These are phyloP conservation scores for Acrobeloides nanus DNA, from an alignment of 2,888 invertebrate species.

Conservation along the genomic window DNA sequence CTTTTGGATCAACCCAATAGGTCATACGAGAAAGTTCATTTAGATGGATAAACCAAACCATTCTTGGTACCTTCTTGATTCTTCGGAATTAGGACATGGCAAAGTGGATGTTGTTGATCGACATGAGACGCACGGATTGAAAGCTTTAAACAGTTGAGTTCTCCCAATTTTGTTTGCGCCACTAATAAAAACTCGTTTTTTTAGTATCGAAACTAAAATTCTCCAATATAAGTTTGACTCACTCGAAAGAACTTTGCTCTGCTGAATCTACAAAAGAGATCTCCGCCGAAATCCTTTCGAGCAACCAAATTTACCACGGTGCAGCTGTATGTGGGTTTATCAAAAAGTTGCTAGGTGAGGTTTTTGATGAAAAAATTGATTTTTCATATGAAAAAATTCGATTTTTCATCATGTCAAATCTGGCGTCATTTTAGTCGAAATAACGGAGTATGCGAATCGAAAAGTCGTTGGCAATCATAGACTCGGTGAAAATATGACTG, in stretches of 20 bases:
- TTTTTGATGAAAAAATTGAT: neutral
- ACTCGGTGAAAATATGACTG: constrained; percentile 24
- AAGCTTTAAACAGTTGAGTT: constrained; percentile 17
- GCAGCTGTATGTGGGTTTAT: constrained; percentile 33
- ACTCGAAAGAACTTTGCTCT: constrained; percentile 17
- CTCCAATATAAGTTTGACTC: constrained; percentile 18
- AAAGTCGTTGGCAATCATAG: constrained; percentile 19
- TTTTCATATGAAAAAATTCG: neutral
- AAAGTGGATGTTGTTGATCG: constrained; percentile 23
- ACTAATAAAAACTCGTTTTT: constrained; percentile 4
- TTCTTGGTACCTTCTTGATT: constrained; percentile 30
- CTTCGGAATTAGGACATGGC: constrained; percentile 19
- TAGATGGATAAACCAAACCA: no score
- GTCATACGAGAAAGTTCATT: no score
- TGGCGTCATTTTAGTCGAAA: constrained; percentile 13
- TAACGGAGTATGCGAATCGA: constrained; percentile 21
- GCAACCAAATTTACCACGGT: constrained; percentile 21
- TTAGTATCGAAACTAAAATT: constrained; percentile 31
- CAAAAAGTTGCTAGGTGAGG: constrained; percentile 22
- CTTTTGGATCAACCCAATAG: no score
- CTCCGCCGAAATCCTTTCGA: constrained; percentile 14
- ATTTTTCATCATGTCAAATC: no score
- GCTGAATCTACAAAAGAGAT: constrained; percentile 16
- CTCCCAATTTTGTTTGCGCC: neutral
- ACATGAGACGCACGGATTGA: constrained; percentile 28